phyloP scores from a whole-genome alignment of 2,113 vertebrate genomes.

The Polypterus senegalus region DNA sequence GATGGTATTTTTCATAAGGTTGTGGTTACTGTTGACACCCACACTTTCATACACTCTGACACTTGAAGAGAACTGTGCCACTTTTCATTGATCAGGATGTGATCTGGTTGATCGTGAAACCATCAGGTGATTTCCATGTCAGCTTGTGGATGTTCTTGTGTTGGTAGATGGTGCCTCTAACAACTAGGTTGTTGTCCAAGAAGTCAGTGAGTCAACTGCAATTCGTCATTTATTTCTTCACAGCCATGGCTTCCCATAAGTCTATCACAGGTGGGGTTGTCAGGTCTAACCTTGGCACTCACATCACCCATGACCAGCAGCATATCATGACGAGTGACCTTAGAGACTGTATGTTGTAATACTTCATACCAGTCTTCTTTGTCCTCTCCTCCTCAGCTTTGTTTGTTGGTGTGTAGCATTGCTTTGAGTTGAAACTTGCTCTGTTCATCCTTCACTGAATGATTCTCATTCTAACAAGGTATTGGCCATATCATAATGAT shows the following conservation, averaged over 20 bases:
- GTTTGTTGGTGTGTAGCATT: background rate
- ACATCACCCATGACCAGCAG: background rate
- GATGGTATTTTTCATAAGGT: background rate
- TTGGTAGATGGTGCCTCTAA: background rate
- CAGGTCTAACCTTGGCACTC: background rate
- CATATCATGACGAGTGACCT: background rate
- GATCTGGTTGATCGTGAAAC: background rate
- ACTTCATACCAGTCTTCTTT: background rate
- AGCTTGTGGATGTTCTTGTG: background rate
- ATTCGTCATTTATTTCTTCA: background rate
- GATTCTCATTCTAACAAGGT: background rate
- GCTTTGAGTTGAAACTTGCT: background rate
- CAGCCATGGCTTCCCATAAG: background rate
- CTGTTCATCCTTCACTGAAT: background rate
- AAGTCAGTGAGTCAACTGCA: background rate
- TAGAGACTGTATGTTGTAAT: background rate
- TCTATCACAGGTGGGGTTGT: background rate
- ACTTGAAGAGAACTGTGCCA: background rate
- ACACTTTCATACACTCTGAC: background rate
- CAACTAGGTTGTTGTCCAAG: background rate
- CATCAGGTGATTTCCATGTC: background rate
- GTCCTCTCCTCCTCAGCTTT: background rate
- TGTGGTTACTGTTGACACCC: background rate
- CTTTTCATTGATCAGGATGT: background rate
- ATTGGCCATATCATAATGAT: background rate